Evolutionary conservation across 2,113 vertebrate genomes (phyloP), one percentile per base, ranked within the genome.

Genomic region (Amblyornis subalaris): DNA sequence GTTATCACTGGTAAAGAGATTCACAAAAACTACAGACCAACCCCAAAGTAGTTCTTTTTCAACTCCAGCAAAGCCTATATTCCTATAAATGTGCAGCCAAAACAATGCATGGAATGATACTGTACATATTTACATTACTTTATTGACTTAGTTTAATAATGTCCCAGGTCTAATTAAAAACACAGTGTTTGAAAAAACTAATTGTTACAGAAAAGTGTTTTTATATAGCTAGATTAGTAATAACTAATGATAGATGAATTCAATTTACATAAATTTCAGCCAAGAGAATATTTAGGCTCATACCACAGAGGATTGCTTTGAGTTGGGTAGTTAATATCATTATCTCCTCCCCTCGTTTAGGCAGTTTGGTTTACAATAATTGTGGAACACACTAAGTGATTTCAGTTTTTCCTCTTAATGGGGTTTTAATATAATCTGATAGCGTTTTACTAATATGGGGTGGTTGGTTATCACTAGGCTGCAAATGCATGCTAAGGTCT

Each of bases 231-330:
- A 97, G 97, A 97, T 97, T 98, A 97, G 97, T 99, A 99, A 98
- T 99, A 99, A 98, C 98, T 98, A 98, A 98, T 96, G 98, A 99
- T 99, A 98, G 98, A 98, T 98, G 98, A 99, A 99, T 99, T 98
- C 98, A 98, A 99, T 99, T 99, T 98, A 98, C 99, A 99, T 99
- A 99, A 98, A 99, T 99, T 99, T 98, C 96, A 98, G 98, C 98
- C 97, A 98, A 97, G 98, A 99, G 98, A 98, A 98, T 98, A 98
- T 99, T 98, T 98, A 98, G 98, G 97, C 98, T 98, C 98, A 97
- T 98, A 98, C 98, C 98, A 98, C 90, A 94, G 98, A 99, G 99
- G 98, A 99, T 99, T 99, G 98, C 98, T 99, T 97, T 98, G 98
- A 98, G 98, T 99, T 99, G 98, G 97, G 98, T 98, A 98, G 98